phyloP scores from a whole-genome alignment of 2,888 invertebrate species.

The Synergus laeviventris region DNA sequence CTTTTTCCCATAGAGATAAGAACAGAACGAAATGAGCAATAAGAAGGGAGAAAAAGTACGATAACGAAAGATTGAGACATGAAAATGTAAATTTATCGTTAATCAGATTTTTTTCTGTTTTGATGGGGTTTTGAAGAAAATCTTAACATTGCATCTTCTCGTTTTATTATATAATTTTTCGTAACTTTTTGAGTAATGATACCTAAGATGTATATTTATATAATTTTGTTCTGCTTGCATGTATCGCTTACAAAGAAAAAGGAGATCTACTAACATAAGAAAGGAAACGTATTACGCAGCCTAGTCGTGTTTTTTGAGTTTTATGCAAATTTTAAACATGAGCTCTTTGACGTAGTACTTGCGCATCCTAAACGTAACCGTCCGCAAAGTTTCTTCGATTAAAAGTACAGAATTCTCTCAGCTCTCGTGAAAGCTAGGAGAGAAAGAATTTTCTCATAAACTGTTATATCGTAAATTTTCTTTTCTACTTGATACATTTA shows the following conservation, averaged over 20 bases:
- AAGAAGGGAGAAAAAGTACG: not conserved
- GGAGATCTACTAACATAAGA: not conserved
- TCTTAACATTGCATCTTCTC: not conserved
- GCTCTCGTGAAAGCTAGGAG: not conserved
- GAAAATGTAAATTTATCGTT: slow-evolving; percentile 35
- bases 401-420: slow-evolving; percentile 39
- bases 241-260: not conserved
- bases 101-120: slow-evolving; percentile 15
- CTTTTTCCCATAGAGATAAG: slow-evolving; percentile 21
- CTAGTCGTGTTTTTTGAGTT: slow-evolving; percentile 45
- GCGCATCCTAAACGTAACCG: slow-evolving; percentile 4
- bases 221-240: not conserved
- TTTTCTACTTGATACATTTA: not conserved
- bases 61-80: slow-evolving; percentile 30
- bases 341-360: slow-evolving; percentile 46
- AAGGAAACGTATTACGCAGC: not conserved
- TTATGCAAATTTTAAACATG: slow-evolving; percentile 57
- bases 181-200: not conserved
- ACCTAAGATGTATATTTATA: not conserved
- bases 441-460: not conserved
- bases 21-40: slow-evolving; percentile 19
- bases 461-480: not conserved
- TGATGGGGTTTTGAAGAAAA: not conserved
- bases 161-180: not conserved
- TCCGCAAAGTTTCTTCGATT: slow-evolving; percentile 42